Percentiles rank a stretch among this genome's conserved stretches.
Evolutionary conservation across 1,140 invertebrate genomes (phyloP).

Genomic region (Macrotrachela quadricornifera): DNA sequence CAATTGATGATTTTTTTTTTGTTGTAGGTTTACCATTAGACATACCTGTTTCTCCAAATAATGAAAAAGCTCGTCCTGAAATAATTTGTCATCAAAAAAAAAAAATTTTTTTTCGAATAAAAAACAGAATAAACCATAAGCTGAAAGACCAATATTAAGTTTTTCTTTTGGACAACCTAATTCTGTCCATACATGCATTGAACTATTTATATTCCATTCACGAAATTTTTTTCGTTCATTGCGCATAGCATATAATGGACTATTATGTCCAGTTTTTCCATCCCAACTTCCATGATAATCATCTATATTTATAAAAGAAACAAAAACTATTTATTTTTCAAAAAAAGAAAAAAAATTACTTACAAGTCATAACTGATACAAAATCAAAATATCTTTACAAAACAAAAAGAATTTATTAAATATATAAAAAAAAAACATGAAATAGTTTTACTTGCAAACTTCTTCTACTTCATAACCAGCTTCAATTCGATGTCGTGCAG

Average conservation of each 20-base stretch:
- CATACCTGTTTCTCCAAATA: not conserved
- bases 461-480: constrained; percentile 72
- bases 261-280: constrained; percentile 45
- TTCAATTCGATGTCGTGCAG: constrained; percentile 62
- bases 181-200: constrained; percentile 32
- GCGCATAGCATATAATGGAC: constrained; percentile 18
- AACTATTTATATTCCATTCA: constrained; percentile 7
- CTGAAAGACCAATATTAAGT: constrained; percentile 65
- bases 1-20: not conserved
- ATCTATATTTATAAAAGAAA: not conserved
- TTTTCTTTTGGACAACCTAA: constrained; percentile 56
- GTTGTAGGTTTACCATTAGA: not conserved
- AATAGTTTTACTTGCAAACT: constrained; percentile 45
- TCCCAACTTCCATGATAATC: constrained; percentile 60
- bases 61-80: constrained; percentile 2
- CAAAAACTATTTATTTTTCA: too few species aligned
- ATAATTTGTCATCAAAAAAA: too few species aligned
- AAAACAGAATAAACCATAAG: constrained; percentile 65
- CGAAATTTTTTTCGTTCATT: constrained; percentile 12
- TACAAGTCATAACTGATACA: constrained; percentile 69
- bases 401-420: not conserved
- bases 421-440: not conserved
- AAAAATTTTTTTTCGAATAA: not conserved
- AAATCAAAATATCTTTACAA: constrained; percentile 58
- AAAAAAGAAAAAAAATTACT: constrained; percentile 47